A percentile compares a stretch with the other conserved stretches of the same genome.
phyloP scores from a whole-genome alignment of 2,797 vertebrate genomes.

The Microhierax caerulescens region DNA sequence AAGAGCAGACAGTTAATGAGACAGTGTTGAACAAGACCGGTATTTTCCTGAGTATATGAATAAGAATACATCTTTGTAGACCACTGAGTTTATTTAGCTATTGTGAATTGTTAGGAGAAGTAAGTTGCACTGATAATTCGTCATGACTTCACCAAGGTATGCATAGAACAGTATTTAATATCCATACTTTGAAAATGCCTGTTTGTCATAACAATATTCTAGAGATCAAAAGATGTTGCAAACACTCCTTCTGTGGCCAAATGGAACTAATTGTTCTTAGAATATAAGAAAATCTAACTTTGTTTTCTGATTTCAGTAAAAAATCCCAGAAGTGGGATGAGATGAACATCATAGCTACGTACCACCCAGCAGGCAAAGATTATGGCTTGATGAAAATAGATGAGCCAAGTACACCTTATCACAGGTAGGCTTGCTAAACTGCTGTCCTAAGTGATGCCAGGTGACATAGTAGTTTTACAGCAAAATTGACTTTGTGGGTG shows the following conservation, averaged over 20 bases:
- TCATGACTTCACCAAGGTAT: neutral
- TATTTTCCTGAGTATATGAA: neutral
- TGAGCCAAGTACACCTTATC: conserved; percentile 95
- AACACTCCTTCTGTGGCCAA: neutral
- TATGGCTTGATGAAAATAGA: conserved; percentile 99
- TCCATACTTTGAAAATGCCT: neutral
- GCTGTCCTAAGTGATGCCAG: neutral
- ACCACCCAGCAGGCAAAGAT: conserved; percentile 96
- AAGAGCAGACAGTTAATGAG: neutral
- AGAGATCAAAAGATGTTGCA: neutral
- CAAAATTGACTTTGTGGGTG: neutral
- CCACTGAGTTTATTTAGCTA: neutral
- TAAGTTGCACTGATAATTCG: neutral
- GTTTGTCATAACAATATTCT: neutral
- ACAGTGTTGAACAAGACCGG: neutral
- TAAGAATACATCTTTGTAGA: neutral
- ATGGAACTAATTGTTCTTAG: neutral
- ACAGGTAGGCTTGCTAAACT: conserved; percentile 77
- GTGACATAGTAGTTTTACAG: neutral
- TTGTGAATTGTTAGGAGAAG: neutral
- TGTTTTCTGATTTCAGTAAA: conserved; percentile 82
- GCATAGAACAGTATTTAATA: neutral
- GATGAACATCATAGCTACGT: conserved; percentile 98
- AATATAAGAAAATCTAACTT: neutral
- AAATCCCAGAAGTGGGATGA: conserved; percentile 99